Percentiles rank a stretch among this genome's conserved stretches.
These are phyloP conservation scores for Cerastis leucographa DNA, from an alignment of 2,888 invertebrate species.

Conservation along the genomic window DNA sequence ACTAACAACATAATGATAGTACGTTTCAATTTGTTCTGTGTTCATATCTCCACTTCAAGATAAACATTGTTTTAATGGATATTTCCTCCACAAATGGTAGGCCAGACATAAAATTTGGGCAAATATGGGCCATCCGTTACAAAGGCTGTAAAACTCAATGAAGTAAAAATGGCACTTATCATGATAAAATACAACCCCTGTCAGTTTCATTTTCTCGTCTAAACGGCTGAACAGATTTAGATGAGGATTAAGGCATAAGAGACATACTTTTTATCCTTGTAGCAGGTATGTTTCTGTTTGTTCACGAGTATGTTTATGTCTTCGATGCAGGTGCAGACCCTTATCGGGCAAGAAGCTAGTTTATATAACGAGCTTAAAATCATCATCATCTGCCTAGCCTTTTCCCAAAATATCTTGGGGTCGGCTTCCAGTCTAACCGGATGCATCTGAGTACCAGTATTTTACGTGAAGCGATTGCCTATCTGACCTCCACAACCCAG, in stretches of 20 bases:
- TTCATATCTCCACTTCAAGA: not conserved
- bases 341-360: no score
- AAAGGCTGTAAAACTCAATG: slow-evolving; percentile 21
- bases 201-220: not conserved
- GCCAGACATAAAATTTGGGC: not conserved
- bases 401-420: no score
- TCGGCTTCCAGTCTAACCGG: no score
- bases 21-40: not conserved
- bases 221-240: not conserved
- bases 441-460: no score
- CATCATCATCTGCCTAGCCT: no score
- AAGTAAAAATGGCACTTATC: slow-evolving; percentile 14
- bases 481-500: no score
- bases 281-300: not conserved
- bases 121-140: slow-evolving; percentile 1
- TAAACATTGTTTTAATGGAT: slow-evolving; percentile 14
- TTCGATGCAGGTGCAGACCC: no score
- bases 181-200: not conserved
- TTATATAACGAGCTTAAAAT: no score
- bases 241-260: not conserved
- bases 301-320: not conserved
- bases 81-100: not conserved
- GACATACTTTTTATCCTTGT: not conserved
- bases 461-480: no score
- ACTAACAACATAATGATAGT: not conserved